Evolutionary conservation across 2,888 invertebrate species (phyloP), one percentile per base, ranked within the genome.

Genomic region (Acrobasis suavella): DNA sequence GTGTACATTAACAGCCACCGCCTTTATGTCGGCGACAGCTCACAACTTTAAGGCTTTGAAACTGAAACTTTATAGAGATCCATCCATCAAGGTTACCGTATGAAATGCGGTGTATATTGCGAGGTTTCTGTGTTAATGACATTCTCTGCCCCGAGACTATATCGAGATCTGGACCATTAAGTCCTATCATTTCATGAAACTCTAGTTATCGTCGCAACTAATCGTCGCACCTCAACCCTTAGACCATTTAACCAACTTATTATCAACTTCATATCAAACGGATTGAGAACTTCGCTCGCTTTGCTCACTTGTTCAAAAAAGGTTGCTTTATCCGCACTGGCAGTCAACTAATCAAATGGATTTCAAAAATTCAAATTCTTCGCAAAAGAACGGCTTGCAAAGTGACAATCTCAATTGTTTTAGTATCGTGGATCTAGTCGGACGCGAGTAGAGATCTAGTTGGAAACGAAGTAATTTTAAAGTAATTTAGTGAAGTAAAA

Each of bases 381-480:
- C 12, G 15, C 42, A 17, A 56, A 56, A 16, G 14, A 42, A 42
- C 7, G 14, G 42, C 14, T 56, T 22, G 9, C 12, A 42, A 22
- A 42, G 14, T 56, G 56, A 46, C 42, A 42, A 1, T 14, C 63
- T 73, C 85, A 83, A 76, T 87, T 87, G 85, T 89, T 89, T 85
- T 78, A 73, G 75, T 76, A 75, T 75, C 69, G 70, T 76, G 75
- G 69, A 69, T 86, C 85, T 75, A 82, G 84, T 80, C 76, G 86
- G 87, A 82, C 78, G 77, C 76, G 77, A 62, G 69, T 60, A 64
- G 60, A 73, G 60, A 69, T 68, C 59, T 69, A 69, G 63, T 67
- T 69, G 65, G 71, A 72, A 71, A 69, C 65, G 67, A 59, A 38
- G 46, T 63, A 61, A 58, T 63, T 62, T 64, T 62, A 69, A 63